phyloP scores from a whole-genome alignment of 1,140 invertebrate genomes.

The Pseudomyrmex flavicornis region DNA sequence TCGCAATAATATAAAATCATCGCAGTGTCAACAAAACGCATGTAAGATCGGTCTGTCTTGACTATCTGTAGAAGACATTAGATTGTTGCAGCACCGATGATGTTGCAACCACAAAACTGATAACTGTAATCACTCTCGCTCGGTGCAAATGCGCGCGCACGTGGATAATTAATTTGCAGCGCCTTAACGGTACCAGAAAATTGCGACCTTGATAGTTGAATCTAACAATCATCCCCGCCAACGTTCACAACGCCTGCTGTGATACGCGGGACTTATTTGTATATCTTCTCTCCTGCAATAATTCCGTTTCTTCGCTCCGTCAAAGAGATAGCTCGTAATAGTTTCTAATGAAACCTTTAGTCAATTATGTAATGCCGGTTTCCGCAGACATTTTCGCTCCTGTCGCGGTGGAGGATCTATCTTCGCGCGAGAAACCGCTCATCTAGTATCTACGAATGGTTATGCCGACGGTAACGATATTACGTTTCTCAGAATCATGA shows the following conservation, averaged over 20 bases:
- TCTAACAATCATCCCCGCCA: slow-evolving; percentile 55
- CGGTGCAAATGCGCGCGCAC: background rate
- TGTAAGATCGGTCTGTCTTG: slow-evolving; percentile 6
- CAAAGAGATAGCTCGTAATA: slow-evolving; percentile 56
- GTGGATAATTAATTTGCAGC: slow-evolving; percentile 65
- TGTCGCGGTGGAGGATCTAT: slow-evolving; percentile 49
- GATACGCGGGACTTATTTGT: slow-evolving; percentile 36
- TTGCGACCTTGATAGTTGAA: slow-evolving; percentile 57
- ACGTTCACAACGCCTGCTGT: slow-evolving; percentile 6
- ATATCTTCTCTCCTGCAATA: slow-evolving; percentile 43
- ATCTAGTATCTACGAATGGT: slow-evolving; percentile 65
- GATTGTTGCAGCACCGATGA: background rate
- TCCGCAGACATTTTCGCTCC: slow-evolving; percentile 65
- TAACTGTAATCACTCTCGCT: slow-evolving; percentile 38
- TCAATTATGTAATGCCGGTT: slow-evolving; percentile 67
- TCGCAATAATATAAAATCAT: background rate
- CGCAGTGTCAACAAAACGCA: slow-evolving; percentile 8
- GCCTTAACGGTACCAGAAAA: slow-evolving; percentile 64
- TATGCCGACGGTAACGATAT: slow-evolving; percentile 76
- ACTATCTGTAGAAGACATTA: slow-evolving; percentile 2
- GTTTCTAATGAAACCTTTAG: slow-evolving; percentile 70
- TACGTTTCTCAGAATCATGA: slow-evolving; percentile 67
- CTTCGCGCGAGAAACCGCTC: background rate
- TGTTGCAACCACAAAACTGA: slow-evolving; percentile 14
- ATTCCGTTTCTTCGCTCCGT: slow-evolving; percentile 57